Percentiles rank a stretch among this genome's conserved stretches.
phyloP scores from a whole-genome alignment of 2,797 vertebrate genomes.

The Erithacus rubecula region DNA sequence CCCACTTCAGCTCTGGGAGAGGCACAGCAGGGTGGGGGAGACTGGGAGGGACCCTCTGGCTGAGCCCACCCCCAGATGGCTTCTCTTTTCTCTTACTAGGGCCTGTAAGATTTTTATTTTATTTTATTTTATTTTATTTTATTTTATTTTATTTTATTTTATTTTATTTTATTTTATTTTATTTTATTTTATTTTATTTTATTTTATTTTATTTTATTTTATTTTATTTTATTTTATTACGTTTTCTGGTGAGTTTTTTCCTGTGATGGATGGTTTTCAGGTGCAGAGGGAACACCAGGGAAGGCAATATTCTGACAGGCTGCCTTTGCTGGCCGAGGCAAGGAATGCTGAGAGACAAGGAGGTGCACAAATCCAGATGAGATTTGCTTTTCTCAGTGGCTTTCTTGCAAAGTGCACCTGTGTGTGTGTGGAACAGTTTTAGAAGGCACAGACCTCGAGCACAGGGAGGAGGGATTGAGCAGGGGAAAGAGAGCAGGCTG shows the following conservation, averaged over 20 bases:
- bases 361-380: background rate
- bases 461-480: background rate
- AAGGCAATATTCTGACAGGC: background rate
- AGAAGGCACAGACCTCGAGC: accelerated
- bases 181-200: no score
- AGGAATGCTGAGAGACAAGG: background rate
- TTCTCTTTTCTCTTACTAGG: background rate
- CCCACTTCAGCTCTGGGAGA: background rate
- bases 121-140: background rate
- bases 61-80: background rate
- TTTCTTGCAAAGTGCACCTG: background rate
- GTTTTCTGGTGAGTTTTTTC: background rate
- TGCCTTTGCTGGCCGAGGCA: background rate
- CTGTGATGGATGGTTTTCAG: background rate
- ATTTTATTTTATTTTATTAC: background rate
- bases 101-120: background rate
- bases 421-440: background rate
- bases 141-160: no score
- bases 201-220: no score
- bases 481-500: background rate
- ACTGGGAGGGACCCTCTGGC: background rate
- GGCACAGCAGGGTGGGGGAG: background rate
- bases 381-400: background rate
- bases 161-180: no score
- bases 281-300: background rate